phyloP scores from a whole-genome alignment of 2,888 invertebrate species.

The Hipparchia semele region DNA sequence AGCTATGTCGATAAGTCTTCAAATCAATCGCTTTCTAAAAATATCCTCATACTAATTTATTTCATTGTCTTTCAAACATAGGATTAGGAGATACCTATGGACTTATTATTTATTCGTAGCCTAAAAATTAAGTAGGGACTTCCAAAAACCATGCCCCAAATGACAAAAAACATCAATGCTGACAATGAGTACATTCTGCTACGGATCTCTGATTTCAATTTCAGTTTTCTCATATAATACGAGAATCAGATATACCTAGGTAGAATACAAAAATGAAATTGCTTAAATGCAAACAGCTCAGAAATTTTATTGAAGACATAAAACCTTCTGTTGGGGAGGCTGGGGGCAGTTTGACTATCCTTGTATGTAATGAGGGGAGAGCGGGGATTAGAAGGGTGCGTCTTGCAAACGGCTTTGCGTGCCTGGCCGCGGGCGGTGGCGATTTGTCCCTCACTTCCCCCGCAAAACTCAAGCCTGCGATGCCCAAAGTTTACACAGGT shows the following conservation, averaged over 20 bases:
- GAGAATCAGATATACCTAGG: too few species aligned
- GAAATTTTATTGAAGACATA: constrained; percentile 75
- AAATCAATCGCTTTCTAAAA: too few species aligned
- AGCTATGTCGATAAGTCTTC: too few species aligned
- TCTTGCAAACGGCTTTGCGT: constrained; percentile 79
- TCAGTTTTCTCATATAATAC: background rate
- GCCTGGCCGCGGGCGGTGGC: constrained; percentile 72
- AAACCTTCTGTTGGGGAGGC: constrained; percentile 60
- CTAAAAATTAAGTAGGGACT: too few species aligned
- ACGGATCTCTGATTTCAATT: background rate
- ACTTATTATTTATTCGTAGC: too few species aligned
- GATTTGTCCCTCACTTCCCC: constrained; percentile 76
- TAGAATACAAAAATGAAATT: constrained; percentile 21
- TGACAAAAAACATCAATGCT: background rate
- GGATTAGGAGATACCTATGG: too few species aligned
- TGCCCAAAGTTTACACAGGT: constrained; percentile 49
- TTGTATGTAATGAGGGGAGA: constrained; percentile 75
- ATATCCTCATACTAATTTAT: too few species aligned
- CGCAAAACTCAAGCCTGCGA: constrained; percentile 55
- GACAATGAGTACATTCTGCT: background rate
- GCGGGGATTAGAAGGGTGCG: constrained; percentile 73
- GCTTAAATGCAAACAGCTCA: constrained; percentile 38
- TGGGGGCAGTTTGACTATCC: constrained; percentile 67
- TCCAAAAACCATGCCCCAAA: too few species aligned
- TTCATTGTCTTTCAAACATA: too few species aligned